phyloP scores from a whole-genome alignment of 2,113 vertebrate genomes.

The Lonchura striata region DNA sequence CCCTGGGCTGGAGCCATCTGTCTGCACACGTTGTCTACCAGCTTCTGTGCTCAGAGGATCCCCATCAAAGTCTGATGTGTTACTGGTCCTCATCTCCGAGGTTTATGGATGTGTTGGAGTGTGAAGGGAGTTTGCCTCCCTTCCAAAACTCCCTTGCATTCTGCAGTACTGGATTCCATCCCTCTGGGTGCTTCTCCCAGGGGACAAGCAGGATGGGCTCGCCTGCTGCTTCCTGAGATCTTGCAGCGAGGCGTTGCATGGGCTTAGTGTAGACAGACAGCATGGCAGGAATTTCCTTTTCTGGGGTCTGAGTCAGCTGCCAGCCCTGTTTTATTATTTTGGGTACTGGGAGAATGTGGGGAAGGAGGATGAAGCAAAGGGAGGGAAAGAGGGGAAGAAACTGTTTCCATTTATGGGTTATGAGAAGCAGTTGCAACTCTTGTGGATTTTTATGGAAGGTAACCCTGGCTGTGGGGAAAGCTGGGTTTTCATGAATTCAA shows the following conservation, averaged over 20 bases:
- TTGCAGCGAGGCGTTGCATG: background rate
- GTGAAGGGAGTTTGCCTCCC: background rate
- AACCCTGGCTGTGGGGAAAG: background rate
- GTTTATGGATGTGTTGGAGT: background rate
- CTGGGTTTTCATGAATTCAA: background rate
- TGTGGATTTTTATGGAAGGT: constrained; percentile 15
- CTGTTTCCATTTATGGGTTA: constrained; percentile 14
- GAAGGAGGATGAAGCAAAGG: background rate
- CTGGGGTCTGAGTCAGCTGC: background rate
- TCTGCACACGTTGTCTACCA: background rate
- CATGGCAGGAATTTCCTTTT: constrained; percentile 14
- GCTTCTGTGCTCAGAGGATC: background rate
- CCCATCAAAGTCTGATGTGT: background rate
- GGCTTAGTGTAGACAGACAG: background rate
- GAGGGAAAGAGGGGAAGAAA: background rate
- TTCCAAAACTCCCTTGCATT: background rate
- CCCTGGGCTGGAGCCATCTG: background rate
- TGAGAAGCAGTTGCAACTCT: background rate
- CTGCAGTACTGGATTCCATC: background rate
- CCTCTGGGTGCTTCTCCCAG: background rate
- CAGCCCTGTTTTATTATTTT: background rate
- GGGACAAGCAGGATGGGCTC: background rate
- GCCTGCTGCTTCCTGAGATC: background rate
- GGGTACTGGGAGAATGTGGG: background rate
- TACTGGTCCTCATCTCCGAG: background rate